Evolutionary conservation across 2,888 invertebrate species (phyloP), one percentile per base, ranked within the genome.

Genomic region (Tricholauxania praeusta): DNA sequence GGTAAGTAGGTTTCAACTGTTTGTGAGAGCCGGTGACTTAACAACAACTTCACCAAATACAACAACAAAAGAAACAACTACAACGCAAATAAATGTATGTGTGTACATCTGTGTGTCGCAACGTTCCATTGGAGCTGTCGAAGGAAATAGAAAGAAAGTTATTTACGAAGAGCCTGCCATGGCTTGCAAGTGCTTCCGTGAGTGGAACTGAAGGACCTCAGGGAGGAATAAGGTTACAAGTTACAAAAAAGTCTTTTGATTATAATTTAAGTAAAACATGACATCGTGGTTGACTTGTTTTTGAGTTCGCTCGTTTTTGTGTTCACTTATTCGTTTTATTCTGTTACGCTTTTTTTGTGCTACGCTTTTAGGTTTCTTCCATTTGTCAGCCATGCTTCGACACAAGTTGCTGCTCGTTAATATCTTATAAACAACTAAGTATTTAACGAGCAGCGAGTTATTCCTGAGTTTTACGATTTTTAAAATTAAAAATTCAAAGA

Each of bases 221-320:
- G 60, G 74, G 68, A 60, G 17, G 48, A 74, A 72, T 74, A 72
- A 74, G 74, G 72, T 74, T 72, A 65, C 62, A 62, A 32, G 62
- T 39, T 6, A 32, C 62, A 62, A 32, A 57, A 57, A 71, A 66
- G 71, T 66, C 80, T 81, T 82, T 82, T 83, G 82, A 82, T 82
- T 82, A 82, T 82, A 83, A 83, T 82, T 83, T 82, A 83, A 82
- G 82, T 82, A 81, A 78, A 78, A 81, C 80, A 82, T 82, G 82
- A 82, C 82, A 82, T 80, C 82, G 80, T 80, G 82, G 83, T 82
- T 82, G 81, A 82, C 82, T 82, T 82, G 80, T 79, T 75, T 73
- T 73, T 48, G 48, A 67, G 69, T 69, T 69, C 32, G 59, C 47
- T 59, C 48, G 47, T 19, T 48, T 39, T n/a, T 63, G 47, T 39